Evolutionary conservation across 2,797 vertebrate genomes (phyloP).

Genomic region (Pangasius sanitwongsei): DNA sequence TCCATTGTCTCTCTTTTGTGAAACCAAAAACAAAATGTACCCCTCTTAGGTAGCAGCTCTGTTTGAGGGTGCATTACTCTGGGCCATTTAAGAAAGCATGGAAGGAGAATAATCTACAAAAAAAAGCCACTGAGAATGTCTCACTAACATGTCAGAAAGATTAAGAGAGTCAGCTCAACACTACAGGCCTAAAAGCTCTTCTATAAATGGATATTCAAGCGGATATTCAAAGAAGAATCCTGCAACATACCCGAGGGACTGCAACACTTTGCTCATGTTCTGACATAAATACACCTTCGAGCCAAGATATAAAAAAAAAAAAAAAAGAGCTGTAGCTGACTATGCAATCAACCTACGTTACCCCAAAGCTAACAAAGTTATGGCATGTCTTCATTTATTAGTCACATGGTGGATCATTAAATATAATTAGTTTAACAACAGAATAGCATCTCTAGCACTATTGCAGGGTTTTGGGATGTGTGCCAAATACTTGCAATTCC

Average conservation of each 20-base stretch:
- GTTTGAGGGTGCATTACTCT: background rate
- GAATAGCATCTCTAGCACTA: background rate
- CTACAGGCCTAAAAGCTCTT: slow-evolving; percentile 28
- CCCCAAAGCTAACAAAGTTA: background rate
- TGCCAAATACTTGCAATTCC: background rate
- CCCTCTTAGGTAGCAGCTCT: background rate
- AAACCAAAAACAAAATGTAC: background rate
- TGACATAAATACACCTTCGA: slow-evolving; percentile 22
- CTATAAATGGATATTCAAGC: slow-evolving; percentile 25
- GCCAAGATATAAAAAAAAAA: background rate
- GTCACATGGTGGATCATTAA: slow-evolving; percentile 5
- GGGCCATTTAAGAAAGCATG: slow-evolving; percentile 4
- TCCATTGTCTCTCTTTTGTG: background rate
- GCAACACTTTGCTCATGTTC: slow-evolving; percentile 1
- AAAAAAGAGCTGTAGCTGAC: background rate
- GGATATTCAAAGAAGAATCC: slow-evolving; percentile 8
- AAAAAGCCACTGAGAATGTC: slow-evolving; percentile 19
- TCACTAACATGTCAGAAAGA: slow-evolving; percentile 22
- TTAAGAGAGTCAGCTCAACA: slow-evolving; percentile 19
- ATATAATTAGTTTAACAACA: slow-evolving; percentile 1
- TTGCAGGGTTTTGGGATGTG: background rate
- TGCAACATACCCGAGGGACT: background rate
- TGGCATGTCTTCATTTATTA: slow-evolving; percentile 10
- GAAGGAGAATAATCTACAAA: slow-evolving; percentile 7
- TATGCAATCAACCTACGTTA: background rate